Evolutionary conservation across 2,888 invertebrate genomes (phyloP), one percentile per base, ranked within the genome.

Genomic region (Acrobasis consociella): DNA sequence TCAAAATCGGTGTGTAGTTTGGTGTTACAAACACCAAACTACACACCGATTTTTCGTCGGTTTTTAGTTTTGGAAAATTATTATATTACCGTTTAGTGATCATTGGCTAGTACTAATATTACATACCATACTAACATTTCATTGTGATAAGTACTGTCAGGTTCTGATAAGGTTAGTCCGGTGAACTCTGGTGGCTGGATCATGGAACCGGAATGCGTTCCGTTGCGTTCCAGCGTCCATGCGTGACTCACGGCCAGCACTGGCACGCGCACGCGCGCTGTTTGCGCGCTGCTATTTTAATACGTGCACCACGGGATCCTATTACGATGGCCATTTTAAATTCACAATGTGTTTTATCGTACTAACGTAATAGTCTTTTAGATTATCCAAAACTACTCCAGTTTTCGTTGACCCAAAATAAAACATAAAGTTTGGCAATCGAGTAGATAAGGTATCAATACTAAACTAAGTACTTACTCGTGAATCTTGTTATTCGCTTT

Each of bases 311-410:
- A 69, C 86, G 83, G 66, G 81, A 89, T 91, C 89, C 85, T 80
- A 80, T 91, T 91, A 89, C 91, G 78, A 77, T 76, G 77, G 74
- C 88, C 83, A 82, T 87, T 87, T 90, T 79, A 70, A 84, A 73
- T 74, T 72, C 72, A 72, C 70, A 55, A 55, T 55, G 31, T n/a
- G 61, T 49, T 17, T 42, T 58, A 58, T 55, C 46, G 50, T 38
- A 49, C 2, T 38, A 2, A 1, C 22, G 9, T 22, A 49, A 37
- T 50, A 38, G n/a, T 62, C 11, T 39, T n/a, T 49, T 67, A 65
- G 67, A 62, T 69, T 69, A 46, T 31, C 31, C 0, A 31, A 31
- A 31, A 31, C 31, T 31, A 31, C 31, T 31, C 31, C 7, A 5
- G 5, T 31, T 31, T 31, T 7, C 31, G 31, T 31, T 31, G 31